These are phyloP conservation scores for Apostichopus parvimensis DNA, from an alignment of 35 echinoderm and acorn worm genomes.

Conservation along the genomic window DNA sequence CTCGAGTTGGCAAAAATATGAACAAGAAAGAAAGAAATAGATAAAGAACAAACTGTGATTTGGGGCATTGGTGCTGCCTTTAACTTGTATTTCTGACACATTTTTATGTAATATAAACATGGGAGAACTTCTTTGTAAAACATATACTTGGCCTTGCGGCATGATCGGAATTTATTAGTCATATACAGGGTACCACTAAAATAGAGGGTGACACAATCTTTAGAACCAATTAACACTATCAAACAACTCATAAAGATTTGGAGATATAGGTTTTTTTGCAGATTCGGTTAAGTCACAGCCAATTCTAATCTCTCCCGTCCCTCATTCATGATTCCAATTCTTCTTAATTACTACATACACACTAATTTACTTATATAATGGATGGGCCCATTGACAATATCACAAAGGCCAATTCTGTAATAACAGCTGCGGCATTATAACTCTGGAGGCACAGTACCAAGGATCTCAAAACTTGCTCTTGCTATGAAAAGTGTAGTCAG, in stretches of 20 bases:
- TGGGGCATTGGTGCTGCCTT: conserved; percentile 20
- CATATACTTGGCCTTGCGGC: conserved; percentile 24
- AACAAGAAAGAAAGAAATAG: background rate
- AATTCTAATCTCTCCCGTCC: background rate
- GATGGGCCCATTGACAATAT: too few species aligned
- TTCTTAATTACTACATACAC: too few species aligned
- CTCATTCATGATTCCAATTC: too few species aligned
- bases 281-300: background rate
- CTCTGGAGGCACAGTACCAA: too few species aligned
- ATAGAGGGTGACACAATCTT: background rate
- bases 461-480: too few species aligned
- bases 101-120: conserved; percentile 40
- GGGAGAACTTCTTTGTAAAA: background rate
- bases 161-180: background rate
- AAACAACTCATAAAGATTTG: background rate
- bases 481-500: too few species aligned
- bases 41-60: background rate
- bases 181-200: background rate
- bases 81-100: conserved; percentile 9
- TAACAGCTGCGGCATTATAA: too few species aligned
- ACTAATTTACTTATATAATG: too few species aligned
- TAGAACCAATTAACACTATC: conserved; percentile 1
- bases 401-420: too few species aligned
- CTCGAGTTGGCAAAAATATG: too few species aligned
- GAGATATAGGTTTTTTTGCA: background rate